Conservation (phyloP, 2,888 invertebrate species). For the Dryobotodes eremita region DNA sequence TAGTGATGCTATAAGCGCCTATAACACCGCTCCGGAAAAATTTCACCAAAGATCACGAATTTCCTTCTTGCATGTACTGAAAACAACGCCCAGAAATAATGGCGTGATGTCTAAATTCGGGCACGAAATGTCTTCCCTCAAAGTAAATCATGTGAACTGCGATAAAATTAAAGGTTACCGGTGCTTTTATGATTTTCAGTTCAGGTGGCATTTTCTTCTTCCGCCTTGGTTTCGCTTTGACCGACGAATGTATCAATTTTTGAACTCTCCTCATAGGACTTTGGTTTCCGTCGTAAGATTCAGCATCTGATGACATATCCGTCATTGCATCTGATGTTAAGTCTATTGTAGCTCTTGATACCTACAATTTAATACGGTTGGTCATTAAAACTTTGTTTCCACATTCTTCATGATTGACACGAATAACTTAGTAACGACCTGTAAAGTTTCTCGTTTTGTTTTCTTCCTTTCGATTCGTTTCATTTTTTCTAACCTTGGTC, state of each 20-base stretch:
- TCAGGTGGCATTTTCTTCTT: constrained; percentile 90
- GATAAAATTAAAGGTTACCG: constrained; percentile 74
- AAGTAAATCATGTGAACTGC: constrained; percentile 24
- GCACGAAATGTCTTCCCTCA: constrained; percentile 15
- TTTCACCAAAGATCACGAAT: constrained; percentile 5
- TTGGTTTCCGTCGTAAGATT: constrained; percentile 86
- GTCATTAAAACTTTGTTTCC: constrained; percentile 48
- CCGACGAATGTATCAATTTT: constrained; percentile 82
- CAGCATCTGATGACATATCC: constrained; percentile 92
- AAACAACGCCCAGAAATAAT: constrained; percentile 18
- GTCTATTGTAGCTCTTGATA: constrained; percentile 91
- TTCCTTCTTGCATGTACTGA: constrained; percentile 7
- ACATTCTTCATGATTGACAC: not conserved
- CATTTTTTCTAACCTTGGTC: constrained; percentile 85
- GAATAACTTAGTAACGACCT: constrained; percentile 79
- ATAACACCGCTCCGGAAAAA: not conserved
- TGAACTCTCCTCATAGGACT: constrained; percentile 87
- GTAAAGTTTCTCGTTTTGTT: constrained; percentile 90
- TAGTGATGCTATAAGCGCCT: not conserved
- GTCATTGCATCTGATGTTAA: constrained; percentile 93
- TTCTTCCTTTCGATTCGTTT: constrained; percentile 86
- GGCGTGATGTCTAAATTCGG: constrained; percentile 14
- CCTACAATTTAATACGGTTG: constrained; percentile 76
- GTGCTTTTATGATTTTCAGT: constrained; percentile 87
- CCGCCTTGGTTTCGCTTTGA: constrained; percentile 83